Evolutionary conservation across 2,113 vertebrate genomes (phyloP).

Genomic region (Alligator mississippiensis): DNA sequence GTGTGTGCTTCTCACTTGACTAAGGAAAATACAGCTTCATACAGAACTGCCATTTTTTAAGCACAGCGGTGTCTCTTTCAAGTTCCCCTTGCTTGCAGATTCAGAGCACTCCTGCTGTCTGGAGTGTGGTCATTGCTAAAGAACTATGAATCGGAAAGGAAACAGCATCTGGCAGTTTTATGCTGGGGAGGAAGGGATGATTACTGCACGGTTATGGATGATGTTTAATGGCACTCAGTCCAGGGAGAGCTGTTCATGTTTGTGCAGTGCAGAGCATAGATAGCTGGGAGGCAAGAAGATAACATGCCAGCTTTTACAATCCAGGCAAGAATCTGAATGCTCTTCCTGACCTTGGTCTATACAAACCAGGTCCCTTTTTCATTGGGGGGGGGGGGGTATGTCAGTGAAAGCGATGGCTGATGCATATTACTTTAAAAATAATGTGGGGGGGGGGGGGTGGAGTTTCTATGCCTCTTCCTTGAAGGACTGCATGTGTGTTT

Average conservation of each 20-base stretch:
- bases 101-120: background rate
- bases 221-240: background rate
- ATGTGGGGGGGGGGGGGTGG: too few relatives aligned
- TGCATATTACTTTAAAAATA: background rate
- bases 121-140: background rate
- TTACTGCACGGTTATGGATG: background rate
- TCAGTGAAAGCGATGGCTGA: background rate
- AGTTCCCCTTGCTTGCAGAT: background rate
- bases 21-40: background rate
- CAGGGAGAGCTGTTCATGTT: background rate
- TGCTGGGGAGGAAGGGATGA: background rate
- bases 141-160: background rate
- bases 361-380: too few relatives aligned
- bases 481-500: background rate
- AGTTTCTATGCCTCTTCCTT: background rate
- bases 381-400: too few relatives aligned
- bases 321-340: background rate
- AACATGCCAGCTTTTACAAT: background rate
- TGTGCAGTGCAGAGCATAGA: background rate
- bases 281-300: background rate
- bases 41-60: background rate
- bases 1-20: background rate
- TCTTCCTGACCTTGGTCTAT: background rate
- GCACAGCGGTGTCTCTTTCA: background rate
- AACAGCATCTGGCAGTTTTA: background rate